Percentiles rank a stretch among this genome's conserved stretches.
Evolutionary conservation across 1,140 invertebrate species (phyloP).

Genomic region (Neoseiulus cucumeris): DNA sequence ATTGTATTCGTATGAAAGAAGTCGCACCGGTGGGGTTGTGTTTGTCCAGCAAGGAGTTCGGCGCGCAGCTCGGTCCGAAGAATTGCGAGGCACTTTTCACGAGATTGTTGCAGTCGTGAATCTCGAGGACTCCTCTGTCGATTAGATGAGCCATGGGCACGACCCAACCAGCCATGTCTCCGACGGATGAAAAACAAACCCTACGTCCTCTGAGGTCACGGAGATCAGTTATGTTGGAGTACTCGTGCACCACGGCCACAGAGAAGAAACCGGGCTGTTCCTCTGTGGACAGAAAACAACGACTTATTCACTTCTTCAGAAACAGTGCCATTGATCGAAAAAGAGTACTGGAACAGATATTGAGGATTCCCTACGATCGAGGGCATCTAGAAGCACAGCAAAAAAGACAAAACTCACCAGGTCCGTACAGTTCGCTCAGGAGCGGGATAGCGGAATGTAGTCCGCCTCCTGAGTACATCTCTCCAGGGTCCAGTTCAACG

Average conservation of each 20-base stretch:
- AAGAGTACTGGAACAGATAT: neutral
- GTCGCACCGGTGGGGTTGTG: slow-evolving; percentile 71
- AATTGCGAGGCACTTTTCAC: slow-evolving; percentile 74
- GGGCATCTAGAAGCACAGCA: too few relatives aligned
- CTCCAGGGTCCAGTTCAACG: slow-evolving; percentile 69
- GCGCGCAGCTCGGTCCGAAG: slow-evolving; percentile 76
- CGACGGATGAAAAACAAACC: slow-evolving; percentile 76
- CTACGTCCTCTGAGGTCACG: slow-evolving; percentile 46
- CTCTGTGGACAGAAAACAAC: slow-evolving; percentile 16
- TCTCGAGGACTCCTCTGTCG: slow-evolving; percentile 17
- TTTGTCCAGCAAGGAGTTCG: slow-evolving; percentile 69
- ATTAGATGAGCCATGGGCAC: slow-evolving; percentile 47
- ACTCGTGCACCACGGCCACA: slow-evolving; percentile 60
- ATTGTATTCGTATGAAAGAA: neutral
- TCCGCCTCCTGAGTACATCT: slow-evolving; percentile 72
- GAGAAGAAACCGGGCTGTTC: slow-evolving; percentile 36
- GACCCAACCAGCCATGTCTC: slow-evolving; percentile 75
- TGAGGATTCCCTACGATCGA: too few relatives aligned
- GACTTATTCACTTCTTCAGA: neutral
- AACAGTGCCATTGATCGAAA: neutral
- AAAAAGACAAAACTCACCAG: slow-evolving; percentile 21
- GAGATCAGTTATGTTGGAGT: slow-evolving; percentile 40
- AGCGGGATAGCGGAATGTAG: slow-evolving; percentile 82
- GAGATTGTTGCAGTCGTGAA: slow-evolving; percentile 67
- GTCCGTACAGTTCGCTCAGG: slow-evolving; percentile 30